Percentiles rank a stretch among this genome's conserved stretches.
phyloP scores from a whole-genome alignment of 1,140 invertebrate species.

The Pseudomyrmex gracilis region DNA sequence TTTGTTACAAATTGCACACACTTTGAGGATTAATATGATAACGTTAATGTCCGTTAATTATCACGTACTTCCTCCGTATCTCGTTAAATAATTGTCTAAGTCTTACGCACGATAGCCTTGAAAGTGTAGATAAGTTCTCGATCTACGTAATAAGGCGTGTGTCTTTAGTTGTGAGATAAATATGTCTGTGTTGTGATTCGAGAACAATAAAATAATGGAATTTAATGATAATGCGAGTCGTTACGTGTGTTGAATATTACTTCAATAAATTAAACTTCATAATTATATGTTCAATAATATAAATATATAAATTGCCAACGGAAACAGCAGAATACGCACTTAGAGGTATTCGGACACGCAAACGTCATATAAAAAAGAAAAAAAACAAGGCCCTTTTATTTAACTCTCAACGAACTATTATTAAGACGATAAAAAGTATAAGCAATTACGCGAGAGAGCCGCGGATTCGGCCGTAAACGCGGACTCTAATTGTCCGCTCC shows the following conservation, averaged over 20 bases:
- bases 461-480: constrained; percentile 48
- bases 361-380: background rate
- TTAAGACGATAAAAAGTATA: constrained; percentile 34
- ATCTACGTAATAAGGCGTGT: background rate
- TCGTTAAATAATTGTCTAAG: constrained; percentile 14
- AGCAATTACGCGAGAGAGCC: constrained; percentile 37
- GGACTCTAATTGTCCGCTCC: constrained; percentile 20
- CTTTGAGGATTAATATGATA: constrained; percentile 16
- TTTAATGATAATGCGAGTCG: constrained; percentile 10
- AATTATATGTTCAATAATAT: constrained; percentile 1
- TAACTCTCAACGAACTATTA: constrained; percentile 33
- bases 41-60: constrained; percentile 32
- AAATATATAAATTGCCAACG: constrained; percentile 21
- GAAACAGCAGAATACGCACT: background rate
- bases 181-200: background rate
- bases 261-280: constrained; percentile 1
- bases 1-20: constrained; percentile 13
- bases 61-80: background rate
- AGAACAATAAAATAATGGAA: constrained; percentile 10
- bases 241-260: background rate
- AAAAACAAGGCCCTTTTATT: background rate
- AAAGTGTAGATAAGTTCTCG: background rate
- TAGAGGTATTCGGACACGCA: background rate
- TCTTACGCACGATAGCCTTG: background rate
- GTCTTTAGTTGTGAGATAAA: background rate